Percentiles rank a stretch among this genome's conserved stretches.
Evolutionary conservation across 2,113 vertebrate genomes (phyloP).

Genomic region (Scophthalmus maximus): DNA sequence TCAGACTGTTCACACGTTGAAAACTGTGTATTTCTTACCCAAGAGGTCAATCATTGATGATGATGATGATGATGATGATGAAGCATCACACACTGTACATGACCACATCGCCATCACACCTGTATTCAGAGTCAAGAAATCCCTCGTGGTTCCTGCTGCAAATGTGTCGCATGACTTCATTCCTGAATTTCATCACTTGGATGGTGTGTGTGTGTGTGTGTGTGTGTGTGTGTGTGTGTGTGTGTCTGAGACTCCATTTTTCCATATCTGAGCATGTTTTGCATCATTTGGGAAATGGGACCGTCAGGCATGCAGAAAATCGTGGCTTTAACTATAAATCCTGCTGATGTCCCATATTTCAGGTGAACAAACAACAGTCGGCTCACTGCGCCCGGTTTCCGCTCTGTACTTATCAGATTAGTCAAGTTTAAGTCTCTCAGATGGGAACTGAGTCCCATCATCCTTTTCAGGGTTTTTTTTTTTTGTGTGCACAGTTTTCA

Average conservation of each 20-base stretch:
- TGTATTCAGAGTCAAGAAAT: conserved; percentile 52
- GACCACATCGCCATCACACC: conserved; percentile 35
- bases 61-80: background rate
- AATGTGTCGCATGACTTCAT: conserved; percentile 48
- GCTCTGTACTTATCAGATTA: conserved; percentile 64
- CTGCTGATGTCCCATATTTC: conserved; percentile 72
- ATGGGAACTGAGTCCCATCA: conserved; percentile 49
- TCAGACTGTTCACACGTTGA: background rate
- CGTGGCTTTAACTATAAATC: conserved; percentile 62
- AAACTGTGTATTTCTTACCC: conserved; percentile 3
- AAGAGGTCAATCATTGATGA: conserved; percentile 37
- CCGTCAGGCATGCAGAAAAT: conserved; percentile 64
- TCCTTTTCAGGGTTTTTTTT: conserved; percentile 58
- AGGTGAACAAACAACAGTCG: conserved; percentile 67
- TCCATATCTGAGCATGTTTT: conserved; percentile 34
- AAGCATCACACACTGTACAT: background rate
- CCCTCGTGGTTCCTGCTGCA: conserved; percentile 13
- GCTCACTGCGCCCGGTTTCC: conserved; percentile 42
- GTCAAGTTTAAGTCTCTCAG: conserved; percentile 60
- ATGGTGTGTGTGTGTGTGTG: background rate
- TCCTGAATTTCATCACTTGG: conserved; percentile 48
- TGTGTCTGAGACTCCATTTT: conserved; percentile 26
- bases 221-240: background rate
- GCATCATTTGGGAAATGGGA: conserved; percentile 55
- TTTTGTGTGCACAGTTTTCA: conserved; percentile 17